Base-by-base conservation (phyloP, 2,888 invertebrate genomes). In the Drosophila paramelanica region DNA sequence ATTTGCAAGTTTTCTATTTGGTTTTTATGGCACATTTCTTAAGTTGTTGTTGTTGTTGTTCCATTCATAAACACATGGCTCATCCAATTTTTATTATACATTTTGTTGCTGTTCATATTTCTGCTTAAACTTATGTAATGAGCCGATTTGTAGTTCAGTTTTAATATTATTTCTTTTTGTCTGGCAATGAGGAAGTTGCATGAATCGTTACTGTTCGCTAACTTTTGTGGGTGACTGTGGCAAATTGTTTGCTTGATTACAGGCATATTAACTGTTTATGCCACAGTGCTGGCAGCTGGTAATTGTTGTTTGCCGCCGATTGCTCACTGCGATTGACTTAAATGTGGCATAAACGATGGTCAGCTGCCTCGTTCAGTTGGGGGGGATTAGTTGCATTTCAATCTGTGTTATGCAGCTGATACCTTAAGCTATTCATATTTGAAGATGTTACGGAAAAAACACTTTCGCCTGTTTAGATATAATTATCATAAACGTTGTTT, bases 211-310 rank as follows among this genome's bases (percentile, higher is more conserved):
- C 13, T 14, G 25, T 33, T 33, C 46, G 59, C 55, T 53, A n/a
- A 31, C 46, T 73, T 80, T 80, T 80, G 80, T 82, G 83, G 83
- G 79, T 83, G 85, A 85, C 77, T 83, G 70, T 85, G 82, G 85
- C 79, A 81, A 82, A 84, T 74, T 66, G 76, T 62, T 76, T 76
- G 68, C 56, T 75, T 81, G 82, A 82, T 82, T 82, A 83, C 79
- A 78, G 78, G 79, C 65, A 70, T 79, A 65, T 68, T 78, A 66
- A 59, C 67, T 67, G 62, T 65, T 60, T 50, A 65, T 66, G 67
- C 64, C 53, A 47, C 60, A 62, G 33, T 49, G 73, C 49, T 60
- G 59, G 45, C 45, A 59, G 71, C 62, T 23, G 23, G 23, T 2
- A 49, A 47, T 49, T 47, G 20, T 36, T 57, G 31, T 47, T 56